Percentiles rank a stretch among this genome's conserved stretches.
Conservation (phyloP, 2,888 invertebrate genomes). For the Eupithecia abbreviata region DNA sequence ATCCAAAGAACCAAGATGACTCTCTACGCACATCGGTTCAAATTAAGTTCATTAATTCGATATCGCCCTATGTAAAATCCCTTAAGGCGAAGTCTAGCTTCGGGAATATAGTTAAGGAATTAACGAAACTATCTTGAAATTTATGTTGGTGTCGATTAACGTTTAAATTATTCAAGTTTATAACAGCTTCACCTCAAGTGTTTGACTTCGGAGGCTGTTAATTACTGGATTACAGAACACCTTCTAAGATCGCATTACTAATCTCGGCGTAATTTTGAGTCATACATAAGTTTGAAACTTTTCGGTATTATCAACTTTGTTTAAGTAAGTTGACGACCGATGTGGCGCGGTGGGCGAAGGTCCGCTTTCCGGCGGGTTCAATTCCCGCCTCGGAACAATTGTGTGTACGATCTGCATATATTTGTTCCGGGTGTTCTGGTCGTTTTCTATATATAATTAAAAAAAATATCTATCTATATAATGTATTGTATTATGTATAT, state of each 20-base stretch:
- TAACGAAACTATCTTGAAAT: constrained; percentile 35
- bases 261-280: constrained; percentile 15
- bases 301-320: neutral
- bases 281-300: neutral
- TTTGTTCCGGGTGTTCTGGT: too few species aligned
- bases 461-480: too few species aligned
- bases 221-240: constrained; percentile 23
- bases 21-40: neutral
- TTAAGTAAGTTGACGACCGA: too few species aligned
- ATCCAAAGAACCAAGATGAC: neutral
- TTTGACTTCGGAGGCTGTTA: constrained; percentile 38
- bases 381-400: too few species aligned
- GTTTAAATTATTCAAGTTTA: constrained; percentile 42
- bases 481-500: too few species aligned
- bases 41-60: neutral
- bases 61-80: neutral
- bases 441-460: too few species aligned
- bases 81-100: neutral
- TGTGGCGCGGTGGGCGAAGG: too few species aligned
- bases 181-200: constrained; percentile 31
- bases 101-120: constrained; percentile 29
- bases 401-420: too few species aligned
- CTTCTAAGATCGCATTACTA: constrained; percentile 14
- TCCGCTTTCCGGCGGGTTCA: too few species aligned
- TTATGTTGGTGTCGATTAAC: constrained; percentile 37